Conservation (phyloP, 2,888 invertebrate genomes). For the Cephus sareptanus region DNA sequence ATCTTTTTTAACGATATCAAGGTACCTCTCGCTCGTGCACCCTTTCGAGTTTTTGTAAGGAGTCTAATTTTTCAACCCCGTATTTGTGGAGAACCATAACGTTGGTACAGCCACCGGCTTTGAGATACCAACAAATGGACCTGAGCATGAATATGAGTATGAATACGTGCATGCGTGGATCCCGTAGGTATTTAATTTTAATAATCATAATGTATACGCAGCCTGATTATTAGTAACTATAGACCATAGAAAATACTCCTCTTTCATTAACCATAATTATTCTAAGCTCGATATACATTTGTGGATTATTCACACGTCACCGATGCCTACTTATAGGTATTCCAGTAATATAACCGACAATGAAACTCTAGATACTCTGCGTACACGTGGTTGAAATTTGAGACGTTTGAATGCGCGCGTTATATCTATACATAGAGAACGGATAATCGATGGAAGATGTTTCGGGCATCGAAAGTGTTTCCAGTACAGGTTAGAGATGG, state of each 20-base stretch:
- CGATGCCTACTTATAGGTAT: not conserved
- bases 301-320: not conserved
- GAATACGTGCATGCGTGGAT: not conserved
- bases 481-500: not conserved
- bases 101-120: not conserved
- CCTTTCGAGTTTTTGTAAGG: slow-evolving; percentile 47
- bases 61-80: slow-evolving; percentile 51
- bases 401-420: not conserved
- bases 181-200: not conserved
- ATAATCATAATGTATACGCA: not conserved
- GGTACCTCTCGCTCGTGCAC: slow-evolving; percentile 25
- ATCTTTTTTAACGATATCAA: not conserved
- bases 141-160: not conserved
- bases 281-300: not conserved
- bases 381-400: not conserved
- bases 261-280: not conserved
- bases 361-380: not conserved
- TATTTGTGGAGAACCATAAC: not conserved
- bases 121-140: not conserved
- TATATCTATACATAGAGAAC: not conserved
- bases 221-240: not conserved
- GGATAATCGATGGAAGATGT: not conserved
- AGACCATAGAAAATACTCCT: not conserved
- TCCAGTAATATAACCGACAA: not conserved
- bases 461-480: not conserved